Evolutionary conservation across 2,113 vertebrate genomes (phyloP).

Genomic region (Drymodes brunneopygia): DNA sequence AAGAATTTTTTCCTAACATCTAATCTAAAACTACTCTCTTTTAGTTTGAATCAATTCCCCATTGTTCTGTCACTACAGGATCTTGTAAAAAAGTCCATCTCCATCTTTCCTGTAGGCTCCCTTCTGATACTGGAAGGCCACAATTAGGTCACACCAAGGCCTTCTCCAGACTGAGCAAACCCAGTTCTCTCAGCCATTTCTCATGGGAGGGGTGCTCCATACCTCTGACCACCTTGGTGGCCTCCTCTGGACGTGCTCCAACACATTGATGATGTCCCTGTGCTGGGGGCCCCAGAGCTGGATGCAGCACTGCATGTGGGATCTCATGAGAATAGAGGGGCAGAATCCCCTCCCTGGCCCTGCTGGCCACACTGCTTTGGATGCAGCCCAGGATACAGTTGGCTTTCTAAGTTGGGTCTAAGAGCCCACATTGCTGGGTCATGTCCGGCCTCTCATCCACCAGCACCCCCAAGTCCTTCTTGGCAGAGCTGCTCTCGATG

Average conservation of each 20-base stretch:
- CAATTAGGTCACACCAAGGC: neutral
- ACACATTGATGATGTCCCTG: accelerated
- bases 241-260: neutral
- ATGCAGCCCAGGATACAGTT: accelerated
- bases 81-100: neutral
- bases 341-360: neutral
- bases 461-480: neutral
- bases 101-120: neutral
- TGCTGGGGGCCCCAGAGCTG: neutral
- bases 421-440: accelerated
- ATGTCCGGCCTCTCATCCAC: neutral
- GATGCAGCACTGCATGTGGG: neutral
- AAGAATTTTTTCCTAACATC: neutral
- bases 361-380: accelerated
- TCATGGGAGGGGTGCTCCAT: neutral
- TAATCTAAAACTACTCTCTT: neutral
- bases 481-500: neutral
- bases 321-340: neutral
- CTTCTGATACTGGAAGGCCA: neutral
- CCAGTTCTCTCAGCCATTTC: neutral
- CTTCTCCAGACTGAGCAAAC: neutral
- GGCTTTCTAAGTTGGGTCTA: neutral
- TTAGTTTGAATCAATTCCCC: neutral
- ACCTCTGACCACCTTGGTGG: neutral
- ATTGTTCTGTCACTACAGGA: neutral